Base-by-base conservation (phyloP, 2,113 vertebrate species). In the Spea multiplicata region DNA sequence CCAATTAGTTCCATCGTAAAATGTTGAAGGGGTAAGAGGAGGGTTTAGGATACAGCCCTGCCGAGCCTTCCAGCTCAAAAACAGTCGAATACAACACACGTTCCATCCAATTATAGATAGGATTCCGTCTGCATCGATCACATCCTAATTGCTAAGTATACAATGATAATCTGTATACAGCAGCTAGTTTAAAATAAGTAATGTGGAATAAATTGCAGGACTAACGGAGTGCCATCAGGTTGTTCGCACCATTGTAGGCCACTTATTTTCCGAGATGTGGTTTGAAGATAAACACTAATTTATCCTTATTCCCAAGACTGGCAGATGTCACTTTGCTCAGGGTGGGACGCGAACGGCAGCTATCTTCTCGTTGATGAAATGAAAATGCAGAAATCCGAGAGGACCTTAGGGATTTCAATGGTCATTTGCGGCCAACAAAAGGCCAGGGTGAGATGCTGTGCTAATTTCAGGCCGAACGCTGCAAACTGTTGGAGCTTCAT, bases 251-350 rank as follows among this genome's bases (percentile, higher is more conserved):
- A 13, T 16, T 4, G 8, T 83, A 86, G 13, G 5, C 82, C 70
- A 83, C 85, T 88, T 85, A 13, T 84, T 86, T 30, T 74, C 85
- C 84, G 87, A 90, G 87, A 87, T 71, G 57, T 59, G 57, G 71
- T 88, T 89, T 87, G 90, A 88, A 86, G 84, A 86, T 76, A 57
- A 91, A 92, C 89, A 92, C 88, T 92, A 90, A 89, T 88, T 88
- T 90, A 91, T 93, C 93, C 95, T 95, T 95, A 94, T 94, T 95
- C 92, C 92, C 92, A 92, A 97, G 95, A 97, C 93, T 93, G 96
- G 93, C 97, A 98, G 96, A 96, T 98, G 96, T 96, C 97, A 95
- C 91, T 93, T 92, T 93, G 94, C 93, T 90, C 93, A 86, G 88
- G 88, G 89, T 93, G 89, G 90, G 89, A 91, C 83, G 85, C 93